Percentiles rank a stretch among this genome's conserved stretches.
Conservation (phyloP, 2,797 vertebrate genomes). For the Premnoplex brunnescens region DNA sequence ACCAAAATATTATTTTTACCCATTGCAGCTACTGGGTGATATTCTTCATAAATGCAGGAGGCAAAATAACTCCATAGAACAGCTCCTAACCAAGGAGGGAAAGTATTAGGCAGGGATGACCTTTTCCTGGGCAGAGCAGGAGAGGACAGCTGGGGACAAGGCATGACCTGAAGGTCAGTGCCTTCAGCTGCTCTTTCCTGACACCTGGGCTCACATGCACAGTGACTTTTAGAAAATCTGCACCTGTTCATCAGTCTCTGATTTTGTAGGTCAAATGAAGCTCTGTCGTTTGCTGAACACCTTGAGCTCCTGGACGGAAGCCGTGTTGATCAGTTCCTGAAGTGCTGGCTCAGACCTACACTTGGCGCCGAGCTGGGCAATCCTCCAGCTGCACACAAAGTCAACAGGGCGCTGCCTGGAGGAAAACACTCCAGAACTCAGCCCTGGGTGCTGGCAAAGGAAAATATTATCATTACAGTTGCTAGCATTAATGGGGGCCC, state of each 20-base stretch:
- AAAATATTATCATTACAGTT: neutral
- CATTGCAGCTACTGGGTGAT: neutral
- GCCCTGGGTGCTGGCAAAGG: neutral
- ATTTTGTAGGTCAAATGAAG: neutral
- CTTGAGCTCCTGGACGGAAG: neutral
- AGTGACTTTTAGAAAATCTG: neutral
- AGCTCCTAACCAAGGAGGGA: neutral
- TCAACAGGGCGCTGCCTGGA: neutral
- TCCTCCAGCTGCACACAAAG: neutral
- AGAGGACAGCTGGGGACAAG: fast-evolving
- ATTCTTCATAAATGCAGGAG: neutral
- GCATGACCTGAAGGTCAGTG: neutral
- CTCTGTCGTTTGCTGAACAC: neutral
- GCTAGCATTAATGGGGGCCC: neutral
- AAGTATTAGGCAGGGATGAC: neutral
- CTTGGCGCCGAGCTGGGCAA: neutral
- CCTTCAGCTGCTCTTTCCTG: neutral
- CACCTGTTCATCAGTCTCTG: neutral
- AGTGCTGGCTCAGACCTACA: neutral
- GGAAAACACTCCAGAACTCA: neutral
- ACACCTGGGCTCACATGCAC: neutral
- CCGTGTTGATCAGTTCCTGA: neutral
- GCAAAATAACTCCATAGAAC: neutral
- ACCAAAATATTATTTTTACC: neutral
- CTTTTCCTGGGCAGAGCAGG: neutral